Evolutionary conservation across 1,140 invertebrate species (phyloP).

Genomic region (Cydia strobilella): DNA sequence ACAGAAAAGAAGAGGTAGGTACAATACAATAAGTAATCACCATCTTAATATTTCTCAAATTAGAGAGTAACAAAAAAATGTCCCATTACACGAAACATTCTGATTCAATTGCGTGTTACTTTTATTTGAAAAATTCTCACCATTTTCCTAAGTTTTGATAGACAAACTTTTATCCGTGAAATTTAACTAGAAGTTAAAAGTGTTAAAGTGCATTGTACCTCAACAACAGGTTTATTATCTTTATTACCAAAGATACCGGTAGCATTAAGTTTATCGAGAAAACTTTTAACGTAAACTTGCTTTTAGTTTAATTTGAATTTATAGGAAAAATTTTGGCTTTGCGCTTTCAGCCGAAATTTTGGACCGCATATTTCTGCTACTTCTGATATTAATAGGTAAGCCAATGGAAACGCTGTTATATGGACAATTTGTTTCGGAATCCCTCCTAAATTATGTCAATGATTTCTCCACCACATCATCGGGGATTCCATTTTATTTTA

Average conservation of each 20-base stretch:
- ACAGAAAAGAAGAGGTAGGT: too few relatives aligned
- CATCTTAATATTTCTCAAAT: neutral
- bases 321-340: neutral
- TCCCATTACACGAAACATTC: slow-evolving; percentile 9
- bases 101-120: neutral
- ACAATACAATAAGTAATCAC: neutral
- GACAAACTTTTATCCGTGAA: neutral
- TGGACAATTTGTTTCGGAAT: too few relatives aligned
- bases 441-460: too few relatives aligned
- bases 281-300: neutral
- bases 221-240: neutral
- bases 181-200: neutral
- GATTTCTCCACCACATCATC: too few relatives aligned
- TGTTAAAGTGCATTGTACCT: slow-evolving; percentile 10
- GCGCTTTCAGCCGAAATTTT: too few relatives aligned
- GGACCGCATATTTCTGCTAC: too few relatives aligned
- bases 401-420: too few relatives aligned
- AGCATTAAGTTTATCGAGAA: neutral
- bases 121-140: slow-evolving; percentile 7
- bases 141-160: neutral
- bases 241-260: neutral
- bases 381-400: too few relatives aligned
- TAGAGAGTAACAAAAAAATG: neutral
- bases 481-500: too few relatives aligned
- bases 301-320: neutral